A percentile compares a stretch with the other conserved stretches of the same genome.
phyloP scores from a whole-genome alignment of 2,797 vertebrate genomes.

The Echeneis naucrates region DNA sequence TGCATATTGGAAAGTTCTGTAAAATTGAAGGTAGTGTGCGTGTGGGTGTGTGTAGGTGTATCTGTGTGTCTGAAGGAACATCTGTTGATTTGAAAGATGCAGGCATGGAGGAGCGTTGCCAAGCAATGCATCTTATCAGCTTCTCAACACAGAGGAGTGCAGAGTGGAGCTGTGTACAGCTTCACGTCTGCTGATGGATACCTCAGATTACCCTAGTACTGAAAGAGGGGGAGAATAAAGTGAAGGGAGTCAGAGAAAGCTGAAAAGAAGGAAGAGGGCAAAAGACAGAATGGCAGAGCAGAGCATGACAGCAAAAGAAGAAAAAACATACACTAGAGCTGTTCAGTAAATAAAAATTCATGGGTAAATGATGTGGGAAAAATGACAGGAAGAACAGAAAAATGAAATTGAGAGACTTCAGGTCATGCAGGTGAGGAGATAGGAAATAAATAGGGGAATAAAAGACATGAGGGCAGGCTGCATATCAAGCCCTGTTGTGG shows the following conservation, averaged over 20 bases:
- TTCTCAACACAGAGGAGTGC: constrained; percentile 69
- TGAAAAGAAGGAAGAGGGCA: constrained; percentile 16
- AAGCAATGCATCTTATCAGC: constrained; percentile 77
- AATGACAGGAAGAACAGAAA: constrained; percentile 38
- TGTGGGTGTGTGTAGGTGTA: constrained; percentile 45
- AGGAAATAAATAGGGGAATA: constrained; percentile 54
- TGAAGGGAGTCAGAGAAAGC: constrained; percentile 26
- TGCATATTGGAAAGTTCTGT: constrained; percentile 69
- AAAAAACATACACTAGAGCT: constrained; percentile 3
- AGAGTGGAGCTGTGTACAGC: constrained; percentile 57
- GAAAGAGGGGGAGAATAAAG: constrained; percentile 31
- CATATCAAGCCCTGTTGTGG: constrained; percentile 63
- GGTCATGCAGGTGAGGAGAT: constrained; percentile 67
- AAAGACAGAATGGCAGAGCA: constrained; percentile 5
- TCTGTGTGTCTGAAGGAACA: constrained; percentile 59
- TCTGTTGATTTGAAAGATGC: constrained; percentile 81
- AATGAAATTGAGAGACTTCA: constrained; percentile 17
- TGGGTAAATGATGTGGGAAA: constrained; percentile 11
- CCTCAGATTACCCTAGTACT: constrained; percentile 72
- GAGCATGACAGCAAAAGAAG: constrained; percentile 18
- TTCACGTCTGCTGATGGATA: constrained; percentile 72
- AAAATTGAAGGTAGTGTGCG: constrained; percentile 71
- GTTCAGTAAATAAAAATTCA: constrained; percentile 4
- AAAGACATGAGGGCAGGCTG: constrained; percentile 67
- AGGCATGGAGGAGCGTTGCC: constrained; percentile 72